These are phyloP conservation scores for Electrophaes corylata DNA, from an alignment of 2,888 invertebrate species.

Conservation along the genomic window DNA sequence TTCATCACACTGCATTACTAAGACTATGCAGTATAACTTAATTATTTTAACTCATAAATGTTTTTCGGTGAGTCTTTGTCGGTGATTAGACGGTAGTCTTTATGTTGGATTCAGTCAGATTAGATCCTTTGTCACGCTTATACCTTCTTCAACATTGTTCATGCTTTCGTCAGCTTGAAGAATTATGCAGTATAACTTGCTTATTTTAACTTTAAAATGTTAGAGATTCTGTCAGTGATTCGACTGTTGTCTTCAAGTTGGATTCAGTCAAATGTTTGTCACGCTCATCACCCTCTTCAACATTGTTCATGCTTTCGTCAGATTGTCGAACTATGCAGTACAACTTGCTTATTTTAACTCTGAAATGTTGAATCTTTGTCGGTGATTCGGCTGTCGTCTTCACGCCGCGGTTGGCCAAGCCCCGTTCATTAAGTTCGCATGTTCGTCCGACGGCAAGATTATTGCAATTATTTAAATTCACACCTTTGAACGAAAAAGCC, in stretches of 20 bases:
- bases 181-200: background rate
- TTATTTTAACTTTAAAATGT: background rate
- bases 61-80: no score
- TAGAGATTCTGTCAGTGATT: background rate
- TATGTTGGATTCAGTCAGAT: no score
- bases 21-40: no score
- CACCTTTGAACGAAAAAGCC: slow-evolving; percentile 81
- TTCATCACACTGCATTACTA: background rate
- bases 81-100: no score
- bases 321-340: background rate
- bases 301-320: background rate
- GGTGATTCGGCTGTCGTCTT: slow-evolving; percentile 65
- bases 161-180: background rate
- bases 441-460: slow-evolving; percentile 72
- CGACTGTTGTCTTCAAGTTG: background rate
- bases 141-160: no score
- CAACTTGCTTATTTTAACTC: slow-evolving; percentile 6
- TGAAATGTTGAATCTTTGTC: slow-evolving; percentile 47
- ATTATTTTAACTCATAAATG: background rate
- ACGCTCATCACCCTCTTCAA: background rate
- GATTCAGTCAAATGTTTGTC: background rate
- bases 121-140: no score
- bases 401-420: slow-evolving; percentile 44
- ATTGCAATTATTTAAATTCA: slow-evolving; percentile 85
- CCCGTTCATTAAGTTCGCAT: slow-evolving; percentile 80